These are phyloP conservation scores for Meiosimyza platycephala DNA, from an alignment of 2,888 invertebrate species.

Conservation along the genomic window DNA sequence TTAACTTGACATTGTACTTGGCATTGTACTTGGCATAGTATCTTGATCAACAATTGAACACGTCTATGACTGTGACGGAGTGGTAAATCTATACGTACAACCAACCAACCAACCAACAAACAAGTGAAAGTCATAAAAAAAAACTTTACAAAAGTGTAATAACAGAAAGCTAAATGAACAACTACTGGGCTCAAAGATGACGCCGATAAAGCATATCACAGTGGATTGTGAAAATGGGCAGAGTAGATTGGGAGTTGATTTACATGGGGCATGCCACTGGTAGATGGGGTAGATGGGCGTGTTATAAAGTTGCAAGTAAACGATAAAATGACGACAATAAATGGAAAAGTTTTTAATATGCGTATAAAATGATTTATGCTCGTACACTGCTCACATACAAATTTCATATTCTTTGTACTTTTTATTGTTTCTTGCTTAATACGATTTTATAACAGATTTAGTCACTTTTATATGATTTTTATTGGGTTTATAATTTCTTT, in stretches of 20 bases:
- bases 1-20: no score
- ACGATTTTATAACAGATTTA: slow-evolving; percentile 9
- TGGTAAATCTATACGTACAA: not conserved
- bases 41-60: slow-evolving; percentile 21
- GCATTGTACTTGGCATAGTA: no score
- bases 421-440: slow-evolving; percentile 4
- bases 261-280: not conserved
- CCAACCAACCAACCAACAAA: slow-evolving; percentile 45
- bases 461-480: slow-evolving; percentile 5
- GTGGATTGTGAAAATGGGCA: not conserved
- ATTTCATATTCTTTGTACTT: not conserved
- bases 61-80: not conserved
- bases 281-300: not conserved
- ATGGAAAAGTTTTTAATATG: slow-evolving; percentile 63
- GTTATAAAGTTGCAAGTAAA: slow-evolving; percentile 35
- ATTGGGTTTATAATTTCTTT: no score
- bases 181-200: slow-evolving; percentile 14
- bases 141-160: slow-evolving; percentile 59
- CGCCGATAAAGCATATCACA: slow-evolving; percentile 19
- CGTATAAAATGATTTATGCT: slow-evolving; percentile 62
- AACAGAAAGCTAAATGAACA: slow-evolving; percentile 14
- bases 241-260: not conserved
- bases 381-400: not conserved
- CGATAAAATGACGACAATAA: slow-evolving; percentile 63
- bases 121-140: slow-evolving; percentile 62